Conservation (phyloP, 1,140 invertebrate genomes). For the Andricus grossulariae region DNA sequence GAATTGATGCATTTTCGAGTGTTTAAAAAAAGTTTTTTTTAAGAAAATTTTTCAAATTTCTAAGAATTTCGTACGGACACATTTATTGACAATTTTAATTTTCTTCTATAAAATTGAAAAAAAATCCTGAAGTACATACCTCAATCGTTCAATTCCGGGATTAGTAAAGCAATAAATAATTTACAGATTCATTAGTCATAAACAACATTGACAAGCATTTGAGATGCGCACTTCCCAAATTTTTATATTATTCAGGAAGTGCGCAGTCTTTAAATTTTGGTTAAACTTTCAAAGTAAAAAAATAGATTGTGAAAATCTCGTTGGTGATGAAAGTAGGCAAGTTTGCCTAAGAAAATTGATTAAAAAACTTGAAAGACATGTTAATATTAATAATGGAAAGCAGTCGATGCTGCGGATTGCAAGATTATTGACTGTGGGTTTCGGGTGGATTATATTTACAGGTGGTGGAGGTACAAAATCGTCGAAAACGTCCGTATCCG, state of each 20-base stretch:
- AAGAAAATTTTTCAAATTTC: no score
- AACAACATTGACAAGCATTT: slow-evolving; percentile 46
- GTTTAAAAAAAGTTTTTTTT: no score
- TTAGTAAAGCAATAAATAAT: slow-evolving; percentile 67
- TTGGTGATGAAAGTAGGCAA: neutral
- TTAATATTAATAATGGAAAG: slow-evolving; percentile 52
- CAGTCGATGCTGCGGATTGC: slow-evolving; percentile 58
- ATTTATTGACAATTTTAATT: no score
- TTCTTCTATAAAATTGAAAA: no score
- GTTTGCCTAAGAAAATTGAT: neutral
- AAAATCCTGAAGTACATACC: slow-evolving; percentile 43
- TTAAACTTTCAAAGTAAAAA: slow-evolving; percentile 7
- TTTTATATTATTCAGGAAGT: neutral
- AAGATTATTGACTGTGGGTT: slow-evolving; percentile 73
- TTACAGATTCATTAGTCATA: slow-evolving; percentile 64
- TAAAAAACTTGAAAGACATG: neutral
- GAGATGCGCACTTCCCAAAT: slow-evolving; percentile 39
- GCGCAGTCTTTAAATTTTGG: neutral
- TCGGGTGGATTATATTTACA: slow-evolving; percentile 82
- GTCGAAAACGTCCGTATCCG: slow-evolving; percentile 79
- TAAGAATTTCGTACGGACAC: no score
- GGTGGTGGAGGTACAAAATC: slow-evolving; percentile 80
- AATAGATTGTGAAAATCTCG: neutral
- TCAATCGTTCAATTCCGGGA: slow-evolving; percentile 56
- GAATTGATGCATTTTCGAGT: no score